Base-by-base conservation (phyloP, 2,113 vertebrate species). In the Strigops habroptila region DNA sequence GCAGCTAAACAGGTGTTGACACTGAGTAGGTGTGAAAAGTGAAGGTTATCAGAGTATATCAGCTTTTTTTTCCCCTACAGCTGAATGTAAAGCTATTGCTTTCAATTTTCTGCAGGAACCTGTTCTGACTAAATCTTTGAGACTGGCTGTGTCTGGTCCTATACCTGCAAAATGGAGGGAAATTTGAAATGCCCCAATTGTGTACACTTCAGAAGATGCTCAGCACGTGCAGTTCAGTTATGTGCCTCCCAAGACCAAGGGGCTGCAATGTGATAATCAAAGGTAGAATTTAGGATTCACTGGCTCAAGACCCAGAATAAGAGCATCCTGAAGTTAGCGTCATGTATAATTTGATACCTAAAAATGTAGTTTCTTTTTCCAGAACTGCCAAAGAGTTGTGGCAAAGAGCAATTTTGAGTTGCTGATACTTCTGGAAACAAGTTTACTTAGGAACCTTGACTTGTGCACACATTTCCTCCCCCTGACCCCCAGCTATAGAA, bases 1-100 rank as follows among this genome's bases (percentile, higher is more conserved):
- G 28, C 70, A 88, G 53, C 59, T 76, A 89, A 96, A 88, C 55
- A 90, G 83, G 80, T 91, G 87, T 90, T 92, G 90, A 95, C 82
- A 80, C 31, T 73, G 78, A 96, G 81, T 90, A 93, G 82, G 85
- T 82, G 86, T 79, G 88, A 95, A 91, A 96, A 89, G n/a, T 62
- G 64, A 87, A 78, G 21, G 49, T 41, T 70, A 67, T 70, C 84
- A 68, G 43, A 80, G 35, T 71, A 24, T 28, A 63, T 5, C 10
- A 46, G 27, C 0, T 7, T 55, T 82, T 86, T 65, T 62, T 27
- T 9, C 5, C 2, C 4, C 14, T 79, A 15, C 41, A 70, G 31
- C 63, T 76, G 41, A 77, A 91, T 59, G 28, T 28, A 83, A 78
- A 71, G 77, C 35, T 71, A 64, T 57, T 71, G 37, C 63, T 91